Evolutionary conservation across 1,140 invertebrate species (phyloP).

Genomic region (Lepidotrigona ventralis): DNA sequence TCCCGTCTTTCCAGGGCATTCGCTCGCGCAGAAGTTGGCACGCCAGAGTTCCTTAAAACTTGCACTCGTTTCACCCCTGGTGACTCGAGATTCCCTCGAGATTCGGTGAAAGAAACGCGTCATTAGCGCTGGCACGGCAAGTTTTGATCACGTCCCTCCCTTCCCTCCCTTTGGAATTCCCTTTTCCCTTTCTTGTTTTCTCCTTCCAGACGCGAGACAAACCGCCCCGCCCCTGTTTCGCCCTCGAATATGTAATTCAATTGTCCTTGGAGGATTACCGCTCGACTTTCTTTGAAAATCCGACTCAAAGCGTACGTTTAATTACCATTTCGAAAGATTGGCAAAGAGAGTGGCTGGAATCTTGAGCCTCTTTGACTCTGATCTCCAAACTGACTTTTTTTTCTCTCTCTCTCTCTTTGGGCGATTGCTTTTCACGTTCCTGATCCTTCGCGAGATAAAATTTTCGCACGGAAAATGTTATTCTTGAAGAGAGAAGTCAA

Average conservation of each 20-base stretch:
- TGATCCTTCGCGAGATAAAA: too few relatives aligned
- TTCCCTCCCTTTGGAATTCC: not conserved
- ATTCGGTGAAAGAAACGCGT: slow-evolving; percentile 25
- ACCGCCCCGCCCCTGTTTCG: not conserved
- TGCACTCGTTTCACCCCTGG: not conserved
- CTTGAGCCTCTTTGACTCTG: not conserved
- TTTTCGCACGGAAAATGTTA: too few relatives aligned
- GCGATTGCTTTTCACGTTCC: too few relatives aligned
- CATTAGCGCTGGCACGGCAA: slow-evolving; percentile 25
- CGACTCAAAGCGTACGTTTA: slow-evolving; percentile 7
- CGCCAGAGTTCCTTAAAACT: slow-evolving; percentile 28
- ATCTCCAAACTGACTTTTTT: not conserved
- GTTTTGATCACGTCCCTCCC: slow-evolving; percentile 29
- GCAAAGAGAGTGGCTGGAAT: not conserved
- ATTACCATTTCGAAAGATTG: not conserved
- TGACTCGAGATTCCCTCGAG: slow-evolving; percentile 17
- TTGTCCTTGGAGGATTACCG: not conserved
- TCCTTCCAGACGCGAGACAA: not conserved
- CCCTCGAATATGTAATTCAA: slow-evolving; percentile 23
- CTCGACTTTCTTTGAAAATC: not conserved
- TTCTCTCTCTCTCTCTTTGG: too few relatives aligned
- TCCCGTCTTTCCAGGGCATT: not conserved
- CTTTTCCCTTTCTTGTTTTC: not conserved
- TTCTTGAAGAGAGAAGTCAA: too few relatives aligned
- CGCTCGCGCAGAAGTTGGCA: not conserved